phyloP scores from a whole-genome alignment of 2,797 vertebrate species.

The Chiloscyllium punctatum region DNA sequence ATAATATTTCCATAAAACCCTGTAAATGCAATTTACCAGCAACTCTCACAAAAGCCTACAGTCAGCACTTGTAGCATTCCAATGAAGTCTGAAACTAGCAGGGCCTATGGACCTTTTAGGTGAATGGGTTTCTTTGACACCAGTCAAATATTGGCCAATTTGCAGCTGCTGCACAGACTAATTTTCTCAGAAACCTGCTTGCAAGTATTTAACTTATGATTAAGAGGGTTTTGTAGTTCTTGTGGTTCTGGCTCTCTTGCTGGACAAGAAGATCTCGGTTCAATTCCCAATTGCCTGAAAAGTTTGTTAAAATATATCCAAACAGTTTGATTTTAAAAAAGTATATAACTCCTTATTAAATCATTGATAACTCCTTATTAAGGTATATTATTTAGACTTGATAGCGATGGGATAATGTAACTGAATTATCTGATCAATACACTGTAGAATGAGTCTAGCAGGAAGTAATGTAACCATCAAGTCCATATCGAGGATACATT shows the following conservation, averaged over 20 bases:
- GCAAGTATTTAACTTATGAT: not conserved
- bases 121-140: conserved; percentile 32
- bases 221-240: too few species aligned
- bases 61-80: conserved; percentile 28
- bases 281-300: too few species aligned
- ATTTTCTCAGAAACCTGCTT: conserved; percentile 5
- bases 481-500: not conserved
- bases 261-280: too few species aligned
- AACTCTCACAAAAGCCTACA: conserved; percentile 16
- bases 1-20: conserved; percentile 36
- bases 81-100: conserved; percentile 6
- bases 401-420: not conserved
- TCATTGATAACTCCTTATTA: not conserved
- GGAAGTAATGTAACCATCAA: not conserved
- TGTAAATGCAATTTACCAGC: not conserved
- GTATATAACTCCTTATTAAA: too few species aligned
- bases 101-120: not conserved
- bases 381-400: not conserved
- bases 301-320: too few species aligned
- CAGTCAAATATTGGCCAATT: conserved; percentile 18
- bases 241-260: too few species aligned
- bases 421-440: conserved; percentile 3
- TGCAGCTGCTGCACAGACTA: not conserved
- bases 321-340: too few species aligned
- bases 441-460: not conserved